Base-by-base conservation (phyloP, 2,113 vertebrate genomes). In the Podarcis cretensis region DNA sequence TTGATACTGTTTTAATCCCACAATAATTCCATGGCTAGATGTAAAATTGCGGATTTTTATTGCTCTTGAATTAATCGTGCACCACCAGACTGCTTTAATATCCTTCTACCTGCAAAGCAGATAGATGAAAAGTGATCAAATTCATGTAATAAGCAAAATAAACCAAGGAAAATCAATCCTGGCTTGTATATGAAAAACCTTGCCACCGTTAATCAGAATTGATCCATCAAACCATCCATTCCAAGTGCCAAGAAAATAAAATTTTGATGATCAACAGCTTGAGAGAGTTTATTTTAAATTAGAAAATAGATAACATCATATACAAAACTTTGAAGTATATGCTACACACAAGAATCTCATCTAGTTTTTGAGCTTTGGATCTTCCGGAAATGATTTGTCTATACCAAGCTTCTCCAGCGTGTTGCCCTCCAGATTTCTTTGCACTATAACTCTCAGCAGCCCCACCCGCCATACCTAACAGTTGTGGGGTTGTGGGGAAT, bases 241-340 rank as follows among this genome's bases (percentile, higher is more conserved):
- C 86, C 63, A 0, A 71, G 12, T 81, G 8, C 83, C 32, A 88
- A 40, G n/a, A 91, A 91, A 86, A 87, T 84, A 1, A 87, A 86
- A 1, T 87, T 95, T 84, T 86, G 83, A 82, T 87, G 30, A 83
- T 89, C 5, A 84, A 73, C 59, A 87, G 27, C 23, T 89, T 80
- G 23, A 88, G 9, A 3, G 2, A 65, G 7, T 83, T 87, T 59
- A 74, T 81, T 94, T 91, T 88, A 93, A 93, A 91, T 80, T 12
- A 8, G 30, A 86, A 85, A 91, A n/a, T 4, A 89, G 27, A 71
- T 32, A 89, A 3, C 1, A 84, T 69, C 8, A 18, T 79, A 77
- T 74, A 48, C 12, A 25, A 0, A 54, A 9, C 21, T 87, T 87
- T 21, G 86, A 32, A 48, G 8, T 69, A 69, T 69, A 74, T 14